These are phyloP conservation scores for Drosophila carrolli DNA, from an alignment of 1,140 invertebrate species.

Conservation along the genomic window DNA sequence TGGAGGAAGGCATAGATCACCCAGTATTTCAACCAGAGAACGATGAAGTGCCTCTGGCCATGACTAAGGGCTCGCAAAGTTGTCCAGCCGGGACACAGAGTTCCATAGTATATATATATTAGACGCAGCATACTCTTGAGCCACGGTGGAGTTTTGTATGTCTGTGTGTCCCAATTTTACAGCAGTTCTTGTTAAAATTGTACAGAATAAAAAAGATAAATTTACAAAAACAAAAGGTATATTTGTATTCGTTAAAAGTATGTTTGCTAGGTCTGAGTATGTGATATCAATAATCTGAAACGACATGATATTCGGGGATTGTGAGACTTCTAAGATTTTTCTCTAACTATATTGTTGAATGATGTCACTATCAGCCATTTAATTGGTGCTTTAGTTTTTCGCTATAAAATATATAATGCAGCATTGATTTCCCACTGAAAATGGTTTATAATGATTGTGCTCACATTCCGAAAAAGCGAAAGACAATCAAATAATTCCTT, in stretches of 20 bases:
- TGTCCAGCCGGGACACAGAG: conserved; percentile 7
- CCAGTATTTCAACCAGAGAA: conserved; percentile 27
- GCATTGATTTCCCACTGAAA: conserved; percentile 25
- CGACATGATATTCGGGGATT: background rate
- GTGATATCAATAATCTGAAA: background rate
- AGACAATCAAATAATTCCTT: conserved; percentile 53
- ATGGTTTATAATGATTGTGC: conserved; percentile 49
- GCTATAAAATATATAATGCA: conserved; percentile 9
- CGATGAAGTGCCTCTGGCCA: background rate
- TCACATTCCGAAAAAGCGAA: conserved; percentile 14
- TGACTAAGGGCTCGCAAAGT: background rate
- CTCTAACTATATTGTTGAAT: too few species aligned
- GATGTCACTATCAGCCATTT: too few species aligned
- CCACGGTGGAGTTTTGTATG: too few species aligned
- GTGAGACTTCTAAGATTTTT: background rate
- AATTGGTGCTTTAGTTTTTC: background rate
- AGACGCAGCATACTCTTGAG: conserved; percentile 8
- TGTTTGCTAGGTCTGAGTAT: background rate
- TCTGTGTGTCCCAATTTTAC: background rate
- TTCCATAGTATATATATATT: conserved; percentile 18
- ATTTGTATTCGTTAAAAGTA: background rate
- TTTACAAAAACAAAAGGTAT: background rate
- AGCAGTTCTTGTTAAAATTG: background rate
- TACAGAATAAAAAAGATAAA: background rate
- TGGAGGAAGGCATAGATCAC: conserved; percentile 19